A percentile compares a stretch with the other conserved stretches of the same genome.
Conservation (phyloP, 2,888 invertebrate species). For the Amphipyra tragopoginis region DNA sequence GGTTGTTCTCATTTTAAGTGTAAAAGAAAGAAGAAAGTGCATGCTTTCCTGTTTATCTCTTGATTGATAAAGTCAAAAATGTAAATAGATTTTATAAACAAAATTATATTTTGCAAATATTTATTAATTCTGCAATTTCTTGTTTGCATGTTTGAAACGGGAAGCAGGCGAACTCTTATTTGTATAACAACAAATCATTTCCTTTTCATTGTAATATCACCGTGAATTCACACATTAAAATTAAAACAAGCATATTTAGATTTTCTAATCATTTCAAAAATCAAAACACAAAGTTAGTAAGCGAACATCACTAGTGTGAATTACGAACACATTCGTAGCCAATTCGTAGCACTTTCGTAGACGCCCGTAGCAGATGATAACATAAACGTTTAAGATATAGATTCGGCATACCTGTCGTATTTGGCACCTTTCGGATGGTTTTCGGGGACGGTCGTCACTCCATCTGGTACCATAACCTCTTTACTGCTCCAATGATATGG, state of each 20-base stretch:
- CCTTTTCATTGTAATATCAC: constrained; percentile 13
- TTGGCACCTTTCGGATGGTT: constrained; percentile 70
- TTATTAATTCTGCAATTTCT: constrained; percentile 1
- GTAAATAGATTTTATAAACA: not conserved
- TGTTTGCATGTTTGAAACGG: not conserved
- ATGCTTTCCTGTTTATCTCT: constrained; percentile 32
- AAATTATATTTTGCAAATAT: not conserved
- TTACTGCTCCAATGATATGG: constrained; percentile 69
- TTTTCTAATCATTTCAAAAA: constrained; percentile 7
- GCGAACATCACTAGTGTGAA: constrained; percentile 27
- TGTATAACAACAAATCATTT: constrained; percentile 25
- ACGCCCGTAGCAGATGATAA: constrained; percentile 73
- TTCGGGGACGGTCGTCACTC: constrained; percentile 78
- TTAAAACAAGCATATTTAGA: constrained; percentile 30
- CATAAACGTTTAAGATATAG: constrained; percentile 71
- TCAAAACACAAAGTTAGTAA: constrained; percentile 16
- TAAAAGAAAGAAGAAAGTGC: constrained; percentile 9
- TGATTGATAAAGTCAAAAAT: constrained; percentile 29
- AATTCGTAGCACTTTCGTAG: constrained; percentile 73
- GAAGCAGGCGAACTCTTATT: constrained; percentile 12
- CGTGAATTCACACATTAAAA: constrained; percentile 5
- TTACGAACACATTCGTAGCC: constrained; percentile 46
- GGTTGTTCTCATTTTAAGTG: constrained; percentile 11
- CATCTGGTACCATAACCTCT: constrained; percentile 76
- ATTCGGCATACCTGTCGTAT: constrained; percentile 71